A percentile compares a stretch with the other conserved stretches of the same genome.
phyloP scores from a whole-genome alignment of 1,140 invertebrate species.

The Drosophila lacertosa region DNA sequence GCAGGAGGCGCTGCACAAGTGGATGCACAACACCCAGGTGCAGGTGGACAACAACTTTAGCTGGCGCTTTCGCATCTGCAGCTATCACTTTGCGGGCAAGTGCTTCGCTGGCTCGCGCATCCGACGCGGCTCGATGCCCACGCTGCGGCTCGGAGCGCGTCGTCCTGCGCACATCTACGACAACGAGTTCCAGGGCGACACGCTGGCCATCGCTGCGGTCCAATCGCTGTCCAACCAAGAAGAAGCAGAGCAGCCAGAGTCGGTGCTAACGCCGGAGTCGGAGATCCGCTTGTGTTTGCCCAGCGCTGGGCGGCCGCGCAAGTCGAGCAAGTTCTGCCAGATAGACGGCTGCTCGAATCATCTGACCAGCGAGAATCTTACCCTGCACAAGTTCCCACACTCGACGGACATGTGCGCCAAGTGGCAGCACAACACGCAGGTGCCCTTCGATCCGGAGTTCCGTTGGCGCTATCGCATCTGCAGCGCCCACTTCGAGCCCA shows the following conservation, averaged over 20 bases:
- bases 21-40: constrained; percentile 74
- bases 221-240: neutral
- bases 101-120: constrained; percentile 63
- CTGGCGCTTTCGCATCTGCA: constrained; percentile 75
- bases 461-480: constrained; percentile 75
- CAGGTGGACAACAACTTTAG: constrained; percentile 49
- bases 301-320: constrained; percentile 43
- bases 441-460: constrained; percentile 60
- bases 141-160: constrained; percentile 49
- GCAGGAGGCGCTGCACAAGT: constrained; percentile 52
- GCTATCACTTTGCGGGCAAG: constrained; percentile 58
- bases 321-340: constrained; percentile 71
- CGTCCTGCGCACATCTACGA: constrained; percentile 44
- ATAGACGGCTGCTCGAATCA: constrained; percentile 64
- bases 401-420: constrained; percentile 60
- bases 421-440: constrained; percentile 75
- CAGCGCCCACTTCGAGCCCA: constrained; percentile 70
- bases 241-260: neutral
- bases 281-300: constrained; percentile 43
- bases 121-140: constrained; percentile 59
- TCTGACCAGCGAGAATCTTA: constrained; percentile 61
- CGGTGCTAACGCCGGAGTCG: neutral
- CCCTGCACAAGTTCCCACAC: constrained; percentile 69
- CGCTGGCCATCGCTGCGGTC: constrained; percentile 2
- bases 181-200: constrained; percentile 61